phyloP scores from a whole-genome alignment of 2,888 invertebrate genomes.

The Blera fallax region DNA sequence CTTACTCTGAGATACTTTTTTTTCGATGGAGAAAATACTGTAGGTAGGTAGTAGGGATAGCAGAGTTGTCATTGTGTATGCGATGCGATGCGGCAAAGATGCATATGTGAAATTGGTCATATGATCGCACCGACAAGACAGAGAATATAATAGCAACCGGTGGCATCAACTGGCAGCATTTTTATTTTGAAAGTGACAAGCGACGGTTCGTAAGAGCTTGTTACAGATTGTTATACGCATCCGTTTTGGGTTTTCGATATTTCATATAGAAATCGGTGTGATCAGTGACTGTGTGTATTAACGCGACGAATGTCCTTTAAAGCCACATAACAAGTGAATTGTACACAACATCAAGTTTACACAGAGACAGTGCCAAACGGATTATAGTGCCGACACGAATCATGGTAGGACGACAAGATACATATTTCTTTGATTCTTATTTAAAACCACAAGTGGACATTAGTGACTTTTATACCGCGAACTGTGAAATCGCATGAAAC shows the following conservation, averaged over 20 bases:
- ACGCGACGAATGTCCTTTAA: conserved; percentile 33
- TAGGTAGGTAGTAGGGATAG: conserved; percentile 54
- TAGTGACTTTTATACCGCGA: conserved; percentile 19
- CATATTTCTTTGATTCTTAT: neutral
- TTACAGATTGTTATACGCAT: conserved; percentile 46
- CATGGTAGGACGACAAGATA: conserved; percentile 57
- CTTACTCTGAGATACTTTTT: conserved; percentile 23
- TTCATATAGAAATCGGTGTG: conserved; percentile 33
- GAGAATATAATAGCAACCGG: conserved; percentile 79
- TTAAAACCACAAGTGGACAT: conserved; percentile 12
- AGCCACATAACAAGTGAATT: conserved; percentile 6
- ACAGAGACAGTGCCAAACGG: conserved; percentile 20
- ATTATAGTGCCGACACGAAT: conserved; percentile 42
- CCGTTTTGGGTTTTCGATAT: conserved; percentile 21
- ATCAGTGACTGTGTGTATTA: conserved; percentile 15
- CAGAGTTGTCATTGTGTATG: conserved; percentile 49
- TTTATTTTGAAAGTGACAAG: conserved; percentile 81
- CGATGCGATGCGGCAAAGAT: conserved; percentile 63
- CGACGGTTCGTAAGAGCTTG: conserved; percentile 77
- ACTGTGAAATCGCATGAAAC: conserved; percentile 38
- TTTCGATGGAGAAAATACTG: conserved; percentile 47
- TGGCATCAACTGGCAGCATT: conserved; percentile 80
- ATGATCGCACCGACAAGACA: conserved; percentile 46
- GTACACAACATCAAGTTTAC: conserved; percentile 16
- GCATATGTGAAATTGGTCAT: conserved; percentile 70